A percentile compares a stretch with the other conserved stretches of the same genome.
Conservation (phyloP, 2,113 vertebrate genomes). For the Myodes glareolus region DNA sequence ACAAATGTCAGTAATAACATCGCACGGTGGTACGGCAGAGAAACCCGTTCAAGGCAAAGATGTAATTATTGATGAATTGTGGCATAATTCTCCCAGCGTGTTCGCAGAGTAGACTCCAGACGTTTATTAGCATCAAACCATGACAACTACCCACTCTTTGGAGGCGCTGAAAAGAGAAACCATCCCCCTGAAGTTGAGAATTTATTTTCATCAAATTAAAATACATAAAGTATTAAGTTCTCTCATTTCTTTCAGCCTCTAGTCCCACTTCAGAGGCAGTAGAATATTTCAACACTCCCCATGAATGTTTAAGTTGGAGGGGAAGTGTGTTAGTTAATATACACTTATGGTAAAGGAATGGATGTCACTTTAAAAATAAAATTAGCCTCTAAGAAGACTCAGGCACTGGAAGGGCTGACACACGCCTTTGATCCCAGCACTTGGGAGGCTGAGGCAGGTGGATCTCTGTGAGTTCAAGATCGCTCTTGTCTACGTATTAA, state of each 20-base stretch:
- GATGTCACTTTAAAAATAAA: slow-evolving; percentile 58
- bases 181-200: neutral
- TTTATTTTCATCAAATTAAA: neutral
- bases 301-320: slow-evolving; percentile 60
- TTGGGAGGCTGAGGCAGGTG: neutral
- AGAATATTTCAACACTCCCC: slow-evolving; percentile 53
- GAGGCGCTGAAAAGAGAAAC: neutral
- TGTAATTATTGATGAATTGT: neutral
- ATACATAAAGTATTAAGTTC: slow-evolving; percentile 27
- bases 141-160: neutral
- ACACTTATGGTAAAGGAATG: slow-evolving; percentile 50
- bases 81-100: neutral
- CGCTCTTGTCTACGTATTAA: neutral
- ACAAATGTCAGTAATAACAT: neutral
- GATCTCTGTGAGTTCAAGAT: neutral
- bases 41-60: slow-evolving; percentile 6
- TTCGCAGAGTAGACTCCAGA: neutral
- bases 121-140: neutral
- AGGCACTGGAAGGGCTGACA: too few species aligned
- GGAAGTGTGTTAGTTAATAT: slow-evolving; percentile 13
- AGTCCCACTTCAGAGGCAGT: slow-evolving; percentile 36
- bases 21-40: neutral
- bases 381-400: slow-evolving; percentile 13
- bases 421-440: neutral
- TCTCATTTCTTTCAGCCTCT: neutral